Evolutionary conservation across 2,888 invertebrate genomes (phyloP), one percentile per base, ranked within the genome.

Genomic region (Dolomedes plantarius): DNA sequence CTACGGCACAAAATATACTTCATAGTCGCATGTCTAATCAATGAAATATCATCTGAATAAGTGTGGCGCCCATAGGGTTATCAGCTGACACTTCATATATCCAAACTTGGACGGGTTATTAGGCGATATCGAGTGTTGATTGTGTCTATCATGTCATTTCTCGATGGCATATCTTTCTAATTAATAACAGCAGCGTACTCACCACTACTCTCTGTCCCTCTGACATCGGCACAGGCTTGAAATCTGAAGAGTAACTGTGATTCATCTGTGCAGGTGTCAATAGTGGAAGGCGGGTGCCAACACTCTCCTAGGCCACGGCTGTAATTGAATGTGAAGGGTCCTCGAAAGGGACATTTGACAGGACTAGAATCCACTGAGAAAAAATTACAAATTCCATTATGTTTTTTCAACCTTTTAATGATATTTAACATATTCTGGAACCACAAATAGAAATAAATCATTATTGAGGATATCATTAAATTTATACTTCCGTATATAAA

Each of bases 221-320:
- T 94, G 6, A 97, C 95, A 92, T 97, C 97, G 27, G 96, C 96
- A 91, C 98, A 98, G 11, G 97, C 97, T 91, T 97, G 97, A 92
- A 97, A 98, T 91, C 95, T 95, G 90, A 98, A 94, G 89, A 97
- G 93, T 76, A 98, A 93, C 89, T 96, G 94, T 89, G 96, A 96
- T 90, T 97, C 96, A 91, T 98, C 97, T 0, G 97, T 97, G 92
- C 98, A 98, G 90, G 96, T 95, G 92, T 97, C 97, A 90, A 98
- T 96, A 89, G 96, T 96, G 68, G 97, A 97, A 74, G 95, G 95
- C 0, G 98, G 98, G 90, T 94, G 94, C 89, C 94, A 94, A 92
- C 98, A 98, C 91, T 96, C 96, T 28, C 97, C 97, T 90, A 96
- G 95, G 3, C 96, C 97, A 85, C 97, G 94, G 91, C 96, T 97